Base-by-base conservation (phyloP, 1,140 invertebrate genomes). In the Ostrea denselamellosa region DNA sequence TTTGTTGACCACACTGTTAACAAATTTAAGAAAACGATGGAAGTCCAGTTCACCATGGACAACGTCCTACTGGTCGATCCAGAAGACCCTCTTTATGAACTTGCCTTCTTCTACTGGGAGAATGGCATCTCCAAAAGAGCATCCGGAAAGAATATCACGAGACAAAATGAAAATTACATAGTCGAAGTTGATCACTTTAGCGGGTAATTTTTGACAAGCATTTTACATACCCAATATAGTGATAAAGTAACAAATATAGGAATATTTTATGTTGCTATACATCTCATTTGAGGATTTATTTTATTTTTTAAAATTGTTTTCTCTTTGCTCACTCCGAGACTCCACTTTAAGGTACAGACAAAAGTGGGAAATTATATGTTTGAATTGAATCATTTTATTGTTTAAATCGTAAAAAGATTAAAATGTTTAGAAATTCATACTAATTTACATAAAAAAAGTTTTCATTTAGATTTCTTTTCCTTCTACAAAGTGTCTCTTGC, bases 51-150 rank as follows among this genome's bases (percentile, higher is more conserved):
- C n/a, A 62, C 56, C 17, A 62, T 62, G 56, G 56, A 62, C 17
- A 62, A 62, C 17, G 17, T 62, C 56, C 17, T n/a, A 17, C 19
- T n/a, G 3, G 56, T 62, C n/a, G 56, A 62, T 62, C 56, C 56
- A 0, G 56, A 62, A 7, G 56, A 62, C 14, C 56, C 56, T 62
- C 5, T 19, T n/a, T 62, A 19, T 5, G 56, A 62, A 8, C 56
- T 62, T 62, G 56, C 56, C n/a, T 62, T 62, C 56, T 62, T 62
- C 14, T 62, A 62, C 56, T 62, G 56, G 56, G 56, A 62, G n/a
- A 62, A 62, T 62, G 56, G 56, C 1, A 62, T 19, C n/a, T 12
- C 56, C 14, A 62, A 62, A n/a, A 62, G 56, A 62, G 56, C 17
- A 62, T 19, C 56, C n/a, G 56, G 56, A 62, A 62, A 62, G n/a